Conservation (phyloP, 2,113 vertebrate species). For the Aspidoscelis tigris region DNA sequence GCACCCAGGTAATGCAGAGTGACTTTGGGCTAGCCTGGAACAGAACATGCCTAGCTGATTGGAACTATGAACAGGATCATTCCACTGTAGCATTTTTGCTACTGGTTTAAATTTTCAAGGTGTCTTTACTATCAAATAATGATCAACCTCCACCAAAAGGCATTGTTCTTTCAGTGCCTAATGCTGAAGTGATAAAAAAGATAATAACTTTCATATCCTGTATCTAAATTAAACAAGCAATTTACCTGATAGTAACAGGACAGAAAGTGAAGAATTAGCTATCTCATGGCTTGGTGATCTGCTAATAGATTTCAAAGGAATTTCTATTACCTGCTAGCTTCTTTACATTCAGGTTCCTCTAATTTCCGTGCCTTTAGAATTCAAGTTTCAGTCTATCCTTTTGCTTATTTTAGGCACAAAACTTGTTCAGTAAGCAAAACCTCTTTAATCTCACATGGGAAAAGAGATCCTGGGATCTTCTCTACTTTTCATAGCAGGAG, state of each 20-base stretch:
- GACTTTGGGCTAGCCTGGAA: neutral
- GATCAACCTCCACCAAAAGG: neutral
- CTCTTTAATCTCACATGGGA: neutral
- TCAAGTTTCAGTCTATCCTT: conserved; percentile 29
- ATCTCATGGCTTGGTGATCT: neutral
- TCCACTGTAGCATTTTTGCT: neutral
- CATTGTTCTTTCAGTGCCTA: neutral
- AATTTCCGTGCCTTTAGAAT: neutral
- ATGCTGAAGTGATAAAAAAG: neutral
- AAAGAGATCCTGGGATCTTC: neutral
- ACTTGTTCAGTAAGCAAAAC: neutral
- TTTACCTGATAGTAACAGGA: too few relatives aligned
- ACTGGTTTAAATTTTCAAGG: neutral
- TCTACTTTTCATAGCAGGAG: neutral
- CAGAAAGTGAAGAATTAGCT: neutral
- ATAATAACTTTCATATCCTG: neutral
- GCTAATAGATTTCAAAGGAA: neutral
- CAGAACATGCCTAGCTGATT: neutral
- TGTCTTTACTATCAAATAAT: neutral
- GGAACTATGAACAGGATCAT: neutral
- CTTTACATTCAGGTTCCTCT: conserved; percentile 19
- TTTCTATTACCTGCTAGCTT: neutral
- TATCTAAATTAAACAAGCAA: neutral
- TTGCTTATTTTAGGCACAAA: conserved; percentile 27
- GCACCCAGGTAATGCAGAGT: neutral